A percentile compares a stretch with the other conserved stretches of the same genome.
These are phyloP conservation scores for Pherbina coryleti DNA, from an alignment of 2,888 invertebrate genomes.

Conservation along the genomic window DNA sequence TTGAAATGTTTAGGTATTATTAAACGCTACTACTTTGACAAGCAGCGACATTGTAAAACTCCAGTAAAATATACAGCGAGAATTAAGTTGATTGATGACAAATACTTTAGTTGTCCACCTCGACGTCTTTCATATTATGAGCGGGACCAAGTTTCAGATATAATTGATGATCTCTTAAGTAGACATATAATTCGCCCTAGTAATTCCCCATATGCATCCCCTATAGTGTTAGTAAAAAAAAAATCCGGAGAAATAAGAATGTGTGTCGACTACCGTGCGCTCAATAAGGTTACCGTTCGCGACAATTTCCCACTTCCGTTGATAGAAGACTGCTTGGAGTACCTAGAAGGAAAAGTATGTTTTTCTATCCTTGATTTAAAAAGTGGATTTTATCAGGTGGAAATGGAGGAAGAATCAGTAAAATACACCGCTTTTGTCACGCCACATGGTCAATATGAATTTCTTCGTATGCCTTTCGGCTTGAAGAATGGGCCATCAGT, in stretches of 20 bases:
- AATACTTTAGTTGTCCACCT: neutral
- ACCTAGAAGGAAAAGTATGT: conserved; percentile 27
- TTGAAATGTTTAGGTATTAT: no score
- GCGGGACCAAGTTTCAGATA: neutral
- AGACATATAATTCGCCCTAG: neutral
- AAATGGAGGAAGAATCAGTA: conserved; percentile 28
- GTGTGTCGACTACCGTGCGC: conserved; percentile 36
- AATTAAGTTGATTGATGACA: neutral
- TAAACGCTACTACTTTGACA: no score
- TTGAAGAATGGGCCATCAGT: conserved; percentile 27
- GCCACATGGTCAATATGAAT: conserved; percentile 28
- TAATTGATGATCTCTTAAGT: neutral
- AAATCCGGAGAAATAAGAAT: neutral
- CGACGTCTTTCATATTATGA: neutral
- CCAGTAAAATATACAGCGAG: no score
- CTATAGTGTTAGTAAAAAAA: neutral
- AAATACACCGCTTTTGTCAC: conserved; percentile 28
- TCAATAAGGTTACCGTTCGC: conserved; percentile 37
- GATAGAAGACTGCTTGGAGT: conserved; percentile 42
- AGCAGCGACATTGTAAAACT: no score
- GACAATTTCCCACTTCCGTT: conserved; percentile 40
- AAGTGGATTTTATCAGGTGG: conserved; percentile 30
- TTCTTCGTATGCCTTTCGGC: conserved; percentile 32
- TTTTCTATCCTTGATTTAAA: conserved; percentile 42
- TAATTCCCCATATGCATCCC: neutral